phyloP scores from a whole-genome alignment of 2,113 vertebrate species.

The Brienomyrus brachyistius region DNA sequence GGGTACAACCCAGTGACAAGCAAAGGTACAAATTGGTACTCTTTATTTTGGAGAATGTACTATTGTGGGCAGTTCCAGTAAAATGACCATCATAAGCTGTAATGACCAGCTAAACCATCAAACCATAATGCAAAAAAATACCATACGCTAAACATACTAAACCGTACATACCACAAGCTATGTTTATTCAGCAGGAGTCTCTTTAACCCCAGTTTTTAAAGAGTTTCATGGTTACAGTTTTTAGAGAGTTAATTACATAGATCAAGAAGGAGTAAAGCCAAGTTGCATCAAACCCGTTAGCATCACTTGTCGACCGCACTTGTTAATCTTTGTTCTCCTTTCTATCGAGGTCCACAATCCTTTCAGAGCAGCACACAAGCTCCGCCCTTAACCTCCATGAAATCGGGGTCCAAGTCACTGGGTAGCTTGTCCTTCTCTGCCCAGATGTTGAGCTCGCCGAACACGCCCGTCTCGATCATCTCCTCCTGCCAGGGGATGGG shows the following conservation, averaged over 20 bases:
- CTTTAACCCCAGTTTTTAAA: neutral
- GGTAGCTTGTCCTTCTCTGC: constrained; percentile 54
- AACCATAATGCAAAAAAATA: neutral
- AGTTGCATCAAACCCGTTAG: neutral
- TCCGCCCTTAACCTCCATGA: constrained; percentile 51
- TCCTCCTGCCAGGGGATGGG: constrained; percentile 68
- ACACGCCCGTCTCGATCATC: constrained; percentile 65
- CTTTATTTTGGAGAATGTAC: no score
- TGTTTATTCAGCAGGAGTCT: neutral
- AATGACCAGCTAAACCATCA: neutral
- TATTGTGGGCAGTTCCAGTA: neutral
- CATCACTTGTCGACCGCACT: neutral
- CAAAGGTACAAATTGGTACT: no score
- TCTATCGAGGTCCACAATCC: neutral
- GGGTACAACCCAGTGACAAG: no score
- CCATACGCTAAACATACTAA: neutral
- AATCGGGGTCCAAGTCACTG: constrained; percentile 53
- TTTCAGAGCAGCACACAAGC: constrained; percentile 56
- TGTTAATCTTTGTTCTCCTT: neutral
- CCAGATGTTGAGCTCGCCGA: constrained; percentile 63
- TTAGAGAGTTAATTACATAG: neutral
- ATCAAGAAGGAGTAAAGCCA: neutral
- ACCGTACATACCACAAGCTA: no score
- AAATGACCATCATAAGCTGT: neutral
- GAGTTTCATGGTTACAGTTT: neutral